Base-by-base conservation (phyloP, 2,888 invertebrate species). In the Carabus problematicus region DNA sequence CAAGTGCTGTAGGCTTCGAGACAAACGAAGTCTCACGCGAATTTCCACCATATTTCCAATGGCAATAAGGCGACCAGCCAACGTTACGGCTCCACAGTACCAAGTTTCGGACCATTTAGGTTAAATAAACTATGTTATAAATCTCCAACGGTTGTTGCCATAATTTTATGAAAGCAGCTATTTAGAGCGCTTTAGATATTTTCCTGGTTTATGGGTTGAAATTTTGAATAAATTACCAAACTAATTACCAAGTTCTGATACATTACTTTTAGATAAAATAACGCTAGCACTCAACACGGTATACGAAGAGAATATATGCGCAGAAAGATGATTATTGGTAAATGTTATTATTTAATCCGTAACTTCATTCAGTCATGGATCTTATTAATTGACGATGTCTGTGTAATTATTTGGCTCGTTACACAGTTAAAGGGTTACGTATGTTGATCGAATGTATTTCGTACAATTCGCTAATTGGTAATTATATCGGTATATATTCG, bases 51-150 rank as follows among this genome's bases (percentile, higher is more conserved):
- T 29, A 29, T 29, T 29, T 29, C 2, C 29, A 29, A 2, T 2
- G 29, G 29, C 29, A 55, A 56, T 56, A 54, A 64, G 54, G 64
- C 64, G 42, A 55, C 45, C 39, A 55, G 14, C 64, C 45, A 43
- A 9, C 16, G 18, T 7, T 3, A 64, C 29, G 29, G 8, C 64
- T 55, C 64, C 55, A 39, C 55, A 18, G 45, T 45, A 64, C n/a
- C n/a, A n/a, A n/a, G n/a, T 42, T 64, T 64, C 45, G 56, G 43
- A 52, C 55, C 55, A 56, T 64, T 64, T 64, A 64, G 19, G 43
- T 42, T 64, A 64, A 64, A 63, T 63, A 63, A 63, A 63, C 63
- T 63, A 54, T 40, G 41, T 63, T 63, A 63, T 63, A 63, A 55
- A 64, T 64, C 55, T 43, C 63, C n/a, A n/a, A 41, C 52, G 63